Evolutionary conservation across 2,113 vertebrate species (phyloP).

Genomic region (Rhizomys pruinosus): DNA sequence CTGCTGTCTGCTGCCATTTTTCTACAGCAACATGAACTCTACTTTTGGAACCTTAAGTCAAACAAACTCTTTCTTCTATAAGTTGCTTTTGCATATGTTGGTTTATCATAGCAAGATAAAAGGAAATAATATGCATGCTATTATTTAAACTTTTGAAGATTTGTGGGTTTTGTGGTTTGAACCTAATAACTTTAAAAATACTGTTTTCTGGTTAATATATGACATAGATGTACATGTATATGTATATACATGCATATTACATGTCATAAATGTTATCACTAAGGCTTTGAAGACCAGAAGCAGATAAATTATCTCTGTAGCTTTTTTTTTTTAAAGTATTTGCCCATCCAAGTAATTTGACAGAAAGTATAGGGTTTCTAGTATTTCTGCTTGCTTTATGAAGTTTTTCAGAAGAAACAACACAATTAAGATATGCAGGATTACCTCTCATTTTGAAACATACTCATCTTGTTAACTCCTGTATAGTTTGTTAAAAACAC

Average conservation of each 20-base stretch:
- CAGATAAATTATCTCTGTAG: not conserved
- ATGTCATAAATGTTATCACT: not conserved
- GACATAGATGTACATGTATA: not conserved
- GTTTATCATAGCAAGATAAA: no score
- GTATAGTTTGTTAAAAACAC: not conserved
- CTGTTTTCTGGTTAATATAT: not conserved
- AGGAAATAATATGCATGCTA: not conserved
- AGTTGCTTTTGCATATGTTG: no score
- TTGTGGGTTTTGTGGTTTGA: not conserved
- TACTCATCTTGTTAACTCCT: not conserved
- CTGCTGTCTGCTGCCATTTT: no score
- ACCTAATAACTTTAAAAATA: not conserved
- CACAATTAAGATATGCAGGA: not conserved
- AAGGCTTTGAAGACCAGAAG: not conserved
- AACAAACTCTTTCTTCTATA: no score
- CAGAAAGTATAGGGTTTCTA: not conserved
- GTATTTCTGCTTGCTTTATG: not conserved
- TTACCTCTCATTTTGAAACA: conserved; percentile 5
- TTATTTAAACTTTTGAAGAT: conserved; percentile 20
- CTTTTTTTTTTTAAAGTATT: not conserved
- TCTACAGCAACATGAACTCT: no score
- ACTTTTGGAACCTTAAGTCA: no score
- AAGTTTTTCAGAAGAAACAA: not conserved
- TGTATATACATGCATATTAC: not conserved
- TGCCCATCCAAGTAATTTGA: not conserved